Percentiles rank a stretch among this genome's conserved stretches.
Evolutionary conservation across 64 coral and sea anemone genomes (phyloP).

Genomic region (Actinia equina): DNA sequence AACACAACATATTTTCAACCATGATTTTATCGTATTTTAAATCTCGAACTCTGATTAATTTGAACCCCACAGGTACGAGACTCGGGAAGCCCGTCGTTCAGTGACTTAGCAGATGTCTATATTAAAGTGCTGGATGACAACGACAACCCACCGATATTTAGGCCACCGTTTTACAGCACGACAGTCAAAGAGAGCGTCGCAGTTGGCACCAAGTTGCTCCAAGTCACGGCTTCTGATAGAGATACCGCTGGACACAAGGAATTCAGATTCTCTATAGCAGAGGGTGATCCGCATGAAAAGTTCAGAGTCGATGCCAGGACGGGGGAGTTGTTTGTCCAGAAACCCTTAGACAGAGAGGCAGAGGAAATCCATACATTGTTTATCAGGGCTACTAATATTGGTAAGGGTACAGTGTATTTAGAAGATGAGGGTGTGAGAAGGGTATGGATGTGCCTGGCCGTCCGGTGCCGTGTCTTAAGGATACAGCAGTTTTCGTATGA

Average conservation of each 20-base stretch:
- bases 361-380: conserved; percentile 32
- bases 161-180: conserved; percentile 40
- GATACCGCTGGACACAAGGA: conserved; percentile 71
- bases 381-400: conserved; percentile 84
- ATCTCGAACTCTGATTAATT: no score
- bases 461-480: no score
- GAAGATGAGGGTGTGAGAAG: no score
- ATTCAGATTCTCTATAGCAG: conserved; percentile 60
- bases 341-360: conserved; percentile 66
- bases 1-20: no score
- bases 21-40: no score
- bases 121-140: conserved; percentile 72
- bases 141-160: conserved; percentile 76
- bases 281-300: conserved; percentile 43
- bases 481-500: no score
- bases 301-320: conserved; percentile 55
- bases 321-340: conserved; percentile 66
- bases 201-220: conserved; percentile 42
- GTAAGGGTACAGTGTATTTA: conserved; percentile 32
- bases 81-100: conserved; percentile 38
- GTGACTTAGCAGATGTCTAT: conserved; percentile 40
- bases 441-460: no score
- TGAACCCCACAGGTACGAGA: conserved; percentile 48
- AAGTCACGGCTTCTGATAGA: conserved; percentile 57
- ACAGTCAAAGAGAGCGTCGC: conserved; percentile 51